Conservation (phyloP, 2,797 vertebrate genomes). For the Liasis olivaceus region DNA sequence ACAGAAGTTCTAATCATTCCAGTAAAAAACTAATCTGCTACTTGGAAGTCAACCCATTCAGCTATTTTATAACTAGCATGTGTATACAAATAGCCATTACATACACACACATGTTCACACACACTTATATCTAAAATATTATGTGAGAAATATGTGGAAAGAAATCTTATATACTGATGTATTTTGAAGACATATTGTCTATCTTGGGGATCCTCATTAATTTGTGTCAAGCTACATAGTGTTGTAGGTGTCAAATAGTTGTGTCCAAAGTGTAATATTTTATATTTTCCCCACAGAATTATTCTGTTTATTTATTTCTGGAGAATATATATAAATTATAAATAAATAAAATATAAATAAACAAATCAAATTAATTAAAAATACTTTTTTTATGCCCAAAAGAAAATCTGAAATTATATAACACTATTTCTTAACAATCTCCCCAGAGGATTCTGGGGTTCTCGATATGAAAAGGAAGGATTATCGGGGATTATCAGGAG, state of each 20-base stretch:
- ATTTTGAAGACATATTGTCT: neutral
- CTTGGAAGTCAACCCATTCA: neutral
- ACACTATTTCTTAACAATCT: neutral
- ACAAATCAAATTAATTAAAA: neutral
- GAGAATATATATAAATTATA: neutral
- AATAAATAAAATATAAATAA: neutral
- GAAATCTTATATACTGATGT: neutral
- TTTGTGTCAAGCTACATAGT: neutral
- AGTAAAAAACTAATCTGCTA: neutral
- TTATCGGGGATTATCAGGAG: neutral
- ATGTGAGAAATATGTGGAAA: neutral
- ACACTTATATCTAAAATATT: neutral
- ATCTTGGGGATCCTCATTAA: neutral
- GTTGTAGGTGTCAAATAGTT: neutral
- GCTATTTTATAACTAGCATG: neutral
- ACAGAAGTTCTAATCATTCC: neutral
- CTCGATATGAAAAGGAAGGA: fast-evolving
- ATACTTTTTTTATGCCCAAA: neutral
- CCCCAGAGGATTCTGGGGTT: neutral
- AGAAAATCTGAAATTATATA: neutral
- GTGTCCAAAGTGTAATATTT: neutral
- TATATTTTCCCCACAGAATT: neutral
- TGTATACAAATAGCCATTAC: neutral
- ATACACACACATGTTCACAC: neutral
- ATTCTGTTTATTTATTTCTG: neutral